A percentile compares a stretch with the other conserved stretches of the same genome.
Conservation (phyloP, 1,140 invertebrate genomes). For the Atopsyche davidsoni region DNA sequence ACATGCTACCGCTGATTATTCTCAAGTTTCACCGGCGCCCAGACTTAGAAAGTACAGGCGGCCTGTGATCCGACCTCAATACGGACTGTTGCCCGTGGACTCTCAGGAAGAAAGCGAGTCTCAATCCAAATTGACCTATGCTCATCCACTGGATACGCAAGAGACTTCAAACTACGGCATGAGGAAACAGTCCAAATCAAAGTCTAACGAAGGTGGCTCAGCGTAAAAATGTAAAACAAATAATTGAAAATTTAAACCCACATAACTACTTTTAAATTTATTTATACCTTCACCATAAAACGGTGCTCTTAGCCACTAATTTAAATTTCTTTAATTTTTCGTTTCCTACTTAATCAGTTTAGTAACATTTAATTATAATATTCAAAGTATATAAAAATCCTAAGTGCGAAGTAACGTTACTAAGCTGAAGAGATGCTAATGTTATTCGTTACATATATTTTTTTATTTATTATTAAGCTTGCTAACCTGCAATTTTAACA, state of each 20-base stretch:
- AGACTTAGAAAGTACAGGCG: constrained; percentile 24
- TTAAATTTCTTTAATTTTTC: too few relatives aligned
- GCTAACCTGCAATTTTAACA: neutral
- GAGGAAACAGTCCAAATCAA: constrained; percentile 18
- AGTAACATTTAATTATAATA: too few relatives aligned
- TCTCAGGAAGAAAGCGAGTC: constrained; percentile 24
- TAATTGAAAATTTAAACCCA: constrained; percentile 5
- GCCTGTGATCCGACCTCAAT: constrained; percentile 15
- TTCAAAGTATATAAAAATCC: too few relatives aligned
- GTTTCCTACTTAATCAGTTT: too few relatives aligned
- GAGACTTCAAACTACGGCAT: constrained; percentile 22
- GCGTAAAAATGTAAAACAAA: constrained; percentile 8
- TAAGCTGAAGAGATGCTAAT: too few relatives aligned
- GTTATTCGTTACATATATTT: too few relatives aligned
- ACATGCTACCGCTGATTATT: constrained; percentile 19
- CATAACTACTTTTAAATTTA: too few relatives aligned
- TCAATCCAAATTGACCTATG: constrained; percentile 17
- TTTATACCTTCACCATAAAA: too few relatives aligned
- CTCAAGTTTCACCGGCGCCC: constrained; percentile 16
- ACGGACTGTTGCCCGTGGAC: constrained; percentile 12
- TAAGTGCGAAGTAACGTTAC: too few relatives aligned
- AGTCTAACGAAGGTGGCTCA: constrained; percentile 1
- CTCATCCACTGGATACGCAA: constrained; percentile 9
- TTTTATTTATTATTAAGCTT: neutral
- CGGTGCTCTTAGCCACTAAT: too few relatives aligned